Percentiles rank a stretch among this genome's conserved stretches.
These are phyloP conservation scores for Linnaemya tessellans DNA, from an alignment of 2,888 invertebrate species.

Conservation along the genomic window DNA sequence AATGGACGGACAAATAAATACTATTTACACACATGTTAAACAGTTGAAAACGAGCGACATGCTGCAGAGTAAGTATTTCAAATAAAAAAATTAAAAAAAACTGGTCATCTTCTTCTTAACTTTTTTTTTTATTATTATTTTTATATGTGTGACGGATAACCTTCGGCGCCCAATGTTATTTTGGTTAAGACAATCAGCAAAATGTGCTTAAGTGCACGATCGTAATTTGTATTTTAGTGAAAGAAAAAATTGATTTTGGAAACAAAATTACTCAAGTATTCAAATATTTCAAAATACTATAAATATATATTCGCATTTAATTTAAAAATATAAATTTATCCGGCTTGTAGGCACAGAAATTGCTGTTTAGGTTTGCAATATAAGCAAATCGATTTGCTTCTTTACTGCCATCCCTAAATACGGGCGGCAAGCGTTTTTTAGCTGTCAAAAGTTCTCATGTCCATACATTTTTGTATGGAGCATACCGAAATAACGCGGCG, in stretches of 20 bases:
- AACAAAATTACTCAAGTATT: neutral
- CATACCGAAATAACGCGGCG: too few species aligned
- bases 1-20: constrained; percentile 45
- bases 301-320: too few species aligned
- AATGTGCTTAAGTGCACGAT: constrained; percentile 36
- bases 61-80: constrained; percentile 23
- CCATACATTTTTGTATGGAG: too few species aligned
- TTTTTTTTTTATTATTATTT: constrained; percentile 34
- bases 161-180: constrained; percentile 68
- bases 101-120: constrained; percentile 62
- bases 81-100: constrained; percentile 34
- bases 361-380: too few species aligned
- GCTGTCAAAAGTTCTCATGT: too few species aligned
- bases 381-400: too few species aligned
- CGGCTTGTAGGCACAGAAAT: too few species aligned
- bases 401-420: too few species aligned
- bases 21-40: constrained; percentile 59
- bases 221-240: neutral
- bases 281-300: neutral
- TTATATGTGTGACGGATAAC: constrained; percentile 48
- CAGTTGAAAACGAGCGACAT: constrained; percentile 58
- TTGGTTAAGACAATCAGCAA: constrained; percentile 28
- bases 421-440: too few species aligned
- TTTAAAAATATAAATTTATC: too few species aligned
- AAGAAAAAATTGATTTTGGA: neutral